Base-by-base conservation (phyloP, 1,140 invertebrate species). In the Akabosia matsudoensis region DNA sequence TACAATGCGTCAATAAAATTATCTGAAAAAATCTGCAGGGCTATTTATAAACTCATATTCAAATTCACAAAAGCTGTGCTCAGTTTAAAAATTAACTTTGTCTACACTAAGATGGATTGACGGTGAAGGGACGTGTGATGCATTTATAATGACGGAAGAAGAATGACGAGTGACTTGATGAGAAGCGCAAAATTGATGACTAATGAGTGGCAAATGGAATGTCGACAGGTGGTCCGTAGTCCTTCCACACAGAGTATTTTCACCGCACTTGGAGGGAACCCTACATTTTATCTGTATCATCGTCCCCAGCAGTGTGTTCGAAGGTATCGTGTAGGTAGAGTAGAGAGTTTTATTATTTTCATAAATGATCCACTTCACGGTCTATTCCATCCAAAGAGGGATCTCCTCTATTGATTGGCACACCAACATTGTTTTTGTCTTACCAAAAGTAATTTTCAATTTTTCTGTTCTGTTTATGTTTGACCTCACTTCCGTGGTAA, bases 191-290 rank as follows among this genome's bases (percentile, higher is more conserved):
- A 78, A 78, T 76, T 45, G 64, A 75, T 76, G 71, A 75, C 77
- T 78, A 78, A 78, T 78, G 77, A 78, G 77, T 78, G 52, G 77
- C 77, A 78, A 78, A 78, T 78, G 74, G 73, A 70, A 73, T 64
- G 56, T 75, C 77, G 45, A 52, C 74, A 78, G 77, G 77, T 75
- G 77, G 77, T 73, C 77, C 52, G n/a, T 37, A 7, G 1, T 30
- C 26, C 67, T 10, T n/a, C n/a, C n/a, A 3, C 26, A 31, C 67
- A 70, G 10, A 28, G 22, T 70, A 10, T 16, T 16, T 31, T 28
- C 67, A 26, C 67, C 13, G 31, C 22, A 30, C 3, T 14, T 16
- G 22, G 26, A 72, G 34, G 34, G 4, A 22, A 24, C n/a, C 26
- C 1, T 72, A n/a, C n/a, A n/a, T 72, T 72, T 72, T 72, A 22